Base-by-base conservation (phyloP, 2,113 vertebrate genomes). In the Anarrhichthys ocellatus region DNA sequence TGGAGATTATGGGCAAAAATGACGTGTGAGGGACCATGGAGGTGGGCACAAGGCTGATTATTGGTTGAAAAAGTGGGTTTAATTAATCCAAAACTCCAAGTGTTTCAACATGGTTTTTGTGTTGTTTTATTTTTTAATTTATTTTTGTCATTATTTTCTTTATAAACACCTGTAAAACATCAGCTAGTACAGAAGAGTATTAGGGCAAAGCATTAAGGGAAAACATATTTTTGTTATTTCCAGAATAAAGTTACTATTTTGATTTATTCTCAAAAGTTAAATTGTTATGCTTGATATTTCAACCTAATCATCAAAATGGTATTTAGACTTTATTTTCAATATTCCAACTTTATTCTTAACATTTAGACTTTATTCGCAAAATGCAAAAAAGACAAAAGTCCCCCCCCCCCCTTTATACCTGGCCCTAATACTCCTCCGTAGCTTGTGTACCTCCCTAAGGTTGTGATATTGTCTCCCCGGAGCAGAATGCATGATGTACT, bases 401-500 rank as follows among this genome's bases (percentile, higher is more conserved):
- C 6, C 10, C 9, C 52, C 52, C 22, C 29, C 29, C 29, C 29
- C 29, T 1, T 54, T 14, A 6, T 15, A 15, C 56, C 27, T 59
- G 27, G 27, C 29, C 29, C 15, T 4, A 9, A 17, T 61, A 34
- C 27, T 61, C 14, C 29, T 61, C 59, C 8, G 15, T 17, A 32
- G 58, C 58, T 27, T 5, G 13, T 72, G 62, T 9, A 46, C 14
- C 36, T 77, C 44, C 73, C 72, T 50, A 72, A 76, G 34, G 76
- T 66, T 3, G 18, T 29, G 67, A 40, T 42, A 42, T 20, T 10
- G 42, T 73, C 72, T 73, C 46, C 58, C 22, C 18, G 15, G 59
- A 50, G 54, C 78, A 81, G 65, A 36, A 59, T 80, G 88, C 90
- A 92, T 93, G 89, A 78, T 69, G 66, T 80, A 46, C 72, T 78